These are phyloP conservation scores for Ptychochromis oligacanthus DNA, from an alignment of 2,113 vertebrate species.

Conservation along the genomic window DNA sequence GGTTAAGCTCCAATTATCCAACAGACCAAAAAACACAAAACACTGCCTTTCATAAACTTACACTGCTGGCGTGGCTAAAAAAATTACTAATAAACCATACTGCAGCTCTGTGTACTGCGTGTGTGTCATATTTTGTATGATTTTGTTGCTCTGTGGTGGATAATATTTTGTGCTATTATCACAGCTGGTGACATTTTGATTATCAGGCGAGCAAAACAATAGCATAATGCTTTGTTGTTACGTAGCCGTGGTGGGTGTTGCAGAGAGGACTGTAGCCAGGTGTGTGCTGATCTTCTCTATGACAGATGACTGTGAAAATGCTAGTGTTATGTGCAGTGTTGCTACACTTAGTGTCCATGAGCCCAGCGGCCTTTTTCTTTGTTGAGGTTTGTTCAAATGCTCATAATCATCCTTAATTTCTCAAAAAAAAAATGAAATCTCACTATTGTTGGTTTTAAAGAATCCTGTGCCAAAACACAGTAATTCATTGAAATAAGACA, in stretches of 20 bases:
- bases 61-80: neutral
- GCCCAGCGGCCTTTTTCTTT: neutral
- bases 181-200: constrained; percentile 39
- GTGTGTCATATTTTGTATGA: neutral
- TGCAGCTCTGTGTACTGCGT: neutral
- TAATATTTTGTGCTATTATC: constrained; percentile 9
- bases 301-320: neutral
- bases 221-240: constrained; percentile 1
- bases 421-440: no score
- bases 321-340: neutral
- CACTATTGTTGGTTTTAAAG: no score
- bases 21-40: neutral
- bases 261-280: neutral
- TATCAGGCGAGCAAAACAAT: constrained; percentile 23
- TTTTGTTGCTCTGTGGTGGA: neutral
- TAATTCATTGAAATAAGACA: no score
- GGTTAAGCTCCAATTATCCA: neutral
- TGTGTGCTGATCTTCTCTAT: constrained; percentile 1
- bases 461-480: no score
- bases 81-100: neutral
- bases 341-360: neutral
- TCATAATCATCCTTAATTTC: neutral
- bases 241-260: neutral
- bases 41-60: no score
- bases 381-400: neutral